Evolutionary conservation across 1,140 invertebrate species (phyloP).

Genomic region (Scaptomyza graminum): DNA sequence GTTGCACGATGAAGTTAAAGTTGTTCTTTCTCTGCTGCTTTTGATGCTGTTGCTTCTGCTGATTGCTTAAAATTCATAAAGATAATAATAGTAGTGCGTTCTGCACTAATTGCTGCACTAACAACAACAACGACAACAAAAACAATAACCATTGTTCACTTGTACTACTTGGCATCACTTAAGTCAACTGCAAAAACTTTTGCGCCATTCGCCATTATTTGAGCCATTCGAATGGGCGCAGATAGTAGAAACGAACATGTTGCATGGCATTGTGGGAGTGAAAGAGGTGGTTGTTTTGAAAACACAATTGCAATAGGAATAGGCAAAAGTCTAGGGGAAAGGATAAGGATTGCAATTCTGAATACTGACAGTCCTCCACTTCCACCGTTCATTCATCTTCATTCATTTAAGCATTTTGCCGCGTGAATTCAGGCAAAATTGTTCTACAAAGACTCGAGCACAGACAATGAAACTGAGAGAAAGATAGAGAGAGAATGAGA

Average conservation of each 20-base stretch:
- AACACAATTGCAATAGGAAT: conserved; percentile 19
- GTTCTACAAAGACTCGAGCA: conserved; percentile 74
- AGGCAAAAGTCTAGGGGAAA: background rate
- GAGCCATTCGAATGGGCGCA: conserved; percentile 25
- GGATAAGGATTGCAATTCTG: no score
- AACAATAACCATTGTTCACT: conserved; percentile 67
- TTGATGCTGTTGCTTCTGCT: conserved; percentile 36
- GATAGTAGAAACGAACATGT: conserved; percentile 43
- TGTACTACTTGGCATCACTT: conserved; percentile 58
- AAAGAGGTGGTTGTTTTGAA: background rate
- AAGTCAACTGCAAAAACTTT: conserved; percentile 54
- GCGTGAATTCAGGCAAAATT: conserved; percentile 76
- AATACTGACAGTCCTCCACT: conserved; percentile 8
- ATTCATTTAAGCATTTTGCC: conserved; percentile 77
- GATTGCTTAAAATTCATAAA: conserved; percentile 80
- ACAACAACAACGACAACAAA: conserved; percentile 31
- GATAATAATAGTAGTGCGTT: conserved; percentile 74
- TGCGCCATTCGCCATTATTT: conserved; percentile 40
- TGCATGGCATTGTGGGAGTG: background rate
- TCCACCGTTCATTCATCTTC: conserved; percentile 26
- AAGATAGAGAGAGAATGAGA: background rate
- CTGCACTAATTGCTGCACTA: conserved; percentile 71
- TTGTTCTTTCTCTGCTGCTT: conserved; percentile 12
- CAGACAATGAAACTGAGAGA: conserved; percentile 45
- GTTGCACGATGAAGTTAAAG: conserved; percentile 35